Percentiles rank a stretch among this genome's conserved stretches.
Conservation (phyloP, 2,113 vertebrate genomes). For the Daboia siamensis region DNA sequence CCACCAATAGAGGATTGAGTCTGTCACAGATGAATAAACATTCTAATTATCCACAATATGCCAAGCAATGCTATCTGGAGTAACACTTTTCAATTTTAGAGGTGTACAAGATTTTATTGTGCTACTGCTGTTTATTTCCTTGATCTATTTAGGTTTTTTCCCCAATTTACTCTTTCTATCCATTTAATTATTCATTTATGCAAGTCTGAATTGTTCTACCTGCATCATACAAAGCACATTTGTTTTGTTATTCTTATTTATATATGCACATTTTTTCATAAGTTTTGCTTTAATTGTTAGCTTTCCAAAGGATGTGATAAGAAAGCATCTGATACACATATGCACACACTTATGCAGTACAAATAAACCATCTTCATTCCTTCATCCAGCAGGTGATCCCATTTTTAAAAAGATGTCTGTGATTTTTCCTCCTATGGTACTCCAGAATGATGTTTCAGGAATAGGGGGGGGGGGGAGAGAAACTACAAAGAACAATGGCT, state of each 20-base stretch:
- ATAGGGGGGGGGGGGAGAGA: not conserved
- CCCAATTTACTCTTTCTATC: not conserved
- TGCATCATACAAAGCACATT: not conserved
- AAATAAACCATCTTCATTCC: not conserved
- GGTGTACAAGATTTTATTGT: not conserved
- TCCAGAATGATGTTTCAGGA: not conserved
- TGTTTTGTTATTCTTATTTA: not conserved
- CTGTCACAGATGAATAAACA: not conserved
- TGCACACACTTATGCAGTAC: not conserved
- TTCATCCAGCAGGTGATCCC: not conserved
- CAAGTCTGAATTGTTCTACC: not conserved
- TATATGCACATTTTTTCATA: not conserved
- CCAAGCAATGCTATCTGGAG: not conserved
- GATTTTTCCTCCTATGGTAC: not conserved
- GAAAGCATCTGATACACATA: not conserved
- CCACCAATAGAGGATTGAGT: not conserved
- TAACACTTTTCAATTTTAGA: not conserved
- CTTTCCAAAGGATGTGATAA: not conserved
- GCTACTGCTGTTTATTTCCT: not conserved
- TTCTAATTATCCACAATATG: not conserved
- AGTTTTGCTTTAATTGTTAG: not conserved
- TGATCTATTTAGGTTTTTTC: not conserved
- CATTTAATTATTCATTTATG: not conserved
- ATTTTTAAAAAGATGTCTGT: not conserved
- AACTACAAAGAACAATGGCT: not conserved